A percentile compares a stretch with the other conserved stretches of the same genome.
Evolutionary conservation across 1,140 invertebrate species (phyloP).

Genomic region (Caenorhabditis remanei): DNA sequence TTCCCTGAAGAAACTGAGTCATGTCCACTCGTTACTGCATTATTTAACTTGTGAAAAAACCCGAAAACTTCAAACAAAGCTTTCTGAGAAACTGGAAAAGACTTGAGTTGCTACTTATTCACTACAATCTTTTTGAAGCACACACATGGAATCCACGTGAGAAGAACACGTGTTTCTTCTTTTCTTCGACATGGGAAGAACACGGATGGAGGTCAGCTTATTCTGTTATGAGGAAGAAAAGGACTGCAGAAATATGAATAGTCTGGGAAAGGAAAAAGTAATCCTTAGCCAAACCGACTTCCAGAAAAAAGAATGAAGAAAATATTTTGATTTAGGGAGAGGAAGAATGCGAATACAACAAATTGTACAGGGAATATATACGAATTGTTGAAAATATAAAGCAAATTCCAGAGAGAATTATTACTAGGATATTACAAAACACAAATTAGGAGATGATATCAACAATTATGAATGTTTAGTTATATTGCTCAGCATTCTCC

Average conservation of each 20-base stretch:
- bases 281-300: not conserved
- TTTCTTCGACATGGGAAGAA: conserved; percentile 8
- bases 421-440: no score
- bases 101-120: conserved; percentile 26
- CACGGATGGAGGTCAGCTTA: not conserved
- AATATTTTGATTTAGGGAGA: not conserved
- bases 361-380: no score
- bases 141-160: conserved; percentile 24
- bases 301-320: not conserved
- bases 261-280: conserved; percentile 41
- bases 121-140: not conserved
- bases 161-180: not conserved
- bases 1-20: not conserved
- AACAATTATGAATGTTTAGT: no score
- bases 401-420: no score
- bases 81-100: conserved; percentile 13
- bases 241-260: not conserved
- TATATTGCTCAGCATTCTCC: no score
- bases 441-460: no score
- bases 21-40: conserved; percentile 30
- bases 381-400: no score
- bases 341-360: not conserved
- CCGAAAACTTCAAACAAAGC: not conserved
- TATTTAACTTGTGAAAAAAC: conserved; percentile 27
- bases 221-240: not conserved